phyloP scores from a whole-genome alignment of 2,113 vertebrate genomes.

The Actenoides lindsayi region DNA sequence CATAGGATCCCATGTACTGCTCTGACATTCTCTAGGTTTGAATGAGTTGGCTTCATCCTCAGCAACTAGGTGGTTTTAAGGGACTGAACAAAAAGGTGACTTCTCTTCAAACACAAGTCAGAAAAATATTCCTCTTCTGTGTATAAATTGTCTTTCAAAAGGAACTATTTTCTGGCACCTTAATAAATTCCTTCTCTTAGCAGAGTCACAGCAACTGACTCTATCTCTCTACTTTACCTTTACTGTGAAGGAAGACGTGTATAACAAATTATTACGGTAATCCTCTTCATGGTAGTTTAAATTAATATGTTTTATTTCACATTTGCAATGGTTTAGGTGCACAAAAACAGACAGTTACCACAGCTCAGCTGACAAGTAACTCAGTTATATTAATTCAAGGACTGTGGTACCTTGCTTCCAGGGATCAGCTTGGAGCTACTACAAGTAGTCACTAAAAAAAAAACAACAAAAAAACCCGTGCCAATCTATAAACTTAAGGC shows the following conservation, averaged over 20 bases:
- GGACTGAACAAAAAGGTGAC: neutral
- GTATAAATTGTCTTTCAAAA: neutral
- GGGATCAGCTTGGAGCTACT: neutral
- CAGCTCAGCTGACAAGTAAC: neutral
- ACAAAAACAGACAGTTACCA: neutral
- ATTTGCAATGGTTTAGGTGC: neutral
- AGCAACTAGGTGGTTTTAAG: neutral
- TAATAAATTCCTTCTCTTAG: neutral
- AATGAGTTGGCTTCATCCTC: neutral
- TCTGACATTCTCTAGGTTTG: neutral
- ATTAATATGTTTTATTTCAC: neutral
- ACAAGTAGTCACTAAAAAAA: neutral
- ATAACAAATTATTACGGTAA: neutral
- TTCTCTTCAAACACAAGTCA: neutral
- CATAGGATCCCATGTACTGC: accelerated
- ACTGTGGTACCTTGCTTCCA: neutral
- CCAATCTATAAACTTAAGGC: neutral
- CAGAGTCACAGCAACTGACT: neutral
- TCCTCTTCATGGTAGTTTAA: neutral
- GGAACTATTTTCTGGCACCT: neutral
- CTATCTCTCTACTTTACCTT: neutral
- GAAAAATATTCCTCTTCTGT: neutral
- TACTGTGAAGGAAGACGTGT: neutral
- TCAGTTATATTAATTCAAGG: neutral
- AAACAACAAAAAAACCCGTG: neutral